Percentiles rank a stretch among this genome's conserved stretches.
phyloP scores from a whole-genome alignment of 2,888 invertebrate species.

The Arctia plantaginis region DNA sequence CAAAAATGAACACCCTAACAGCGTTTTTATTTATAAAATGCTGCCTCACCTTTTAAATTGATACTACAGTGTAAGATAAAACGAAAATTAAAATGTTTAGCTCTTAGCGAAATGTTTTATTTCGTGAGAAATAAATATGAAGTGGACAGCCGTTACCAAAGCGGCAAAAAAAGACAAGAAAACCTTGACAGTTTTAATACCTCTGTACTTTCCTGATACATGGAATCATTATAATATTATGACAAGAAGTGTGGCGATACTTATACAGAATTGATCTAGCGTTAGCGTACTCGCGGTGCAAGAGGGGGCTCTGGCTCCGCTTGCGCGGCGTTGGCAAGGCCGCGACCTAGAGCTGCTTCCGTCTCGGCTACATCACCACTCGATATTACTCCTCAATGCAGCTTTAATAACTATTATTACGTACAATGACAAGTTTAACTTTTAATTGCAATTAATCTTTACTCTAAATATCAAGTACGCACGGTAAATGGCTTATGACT shows the following conservation, averaged over 20 bases:
- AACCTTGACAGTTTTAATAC: neutral
- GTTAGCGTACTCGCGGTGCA: conserved; percentile 25
- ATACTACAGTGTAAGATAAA: neutral
- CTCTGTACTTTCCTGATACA: neutral
- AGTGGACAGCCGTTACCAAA: neutral
- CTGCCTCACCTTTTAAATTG: neutral
- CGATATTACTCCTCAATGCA: conserved; percentile 44
- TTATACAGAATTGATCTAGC: conserved; percentile 19
- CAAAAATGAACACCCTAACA: neutral
- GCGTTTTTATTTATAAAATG: neutral
- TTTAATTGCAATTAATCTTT: neutral
- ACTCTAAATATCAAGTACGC: neutral
- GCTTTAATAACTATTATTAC: conserved; percentile 15
- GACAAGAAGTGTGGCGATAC: conserved; percentile 19
- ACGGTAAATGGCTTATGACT: neutral
- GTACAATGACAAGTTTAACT: neutral
- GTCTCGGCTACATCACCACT: conserved; percentile 59
- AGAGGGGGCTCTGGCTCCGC: conserved; percentile 43
- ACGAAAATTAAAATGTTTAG: neutral
- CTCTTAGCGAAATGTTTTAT: neutral
- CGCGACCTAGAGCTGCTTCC: conserved; percentile 79
- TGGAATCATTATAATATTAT: conserved; percentile 17
- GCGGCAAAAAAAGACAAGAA: neutral
- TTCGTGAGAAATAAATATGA: neutral
- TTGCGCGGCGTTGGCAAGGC: conserved; percentile 67